Conservation (phyloP, 1,140 invertebrate species). For the Berghia stephanieae region DNA sequence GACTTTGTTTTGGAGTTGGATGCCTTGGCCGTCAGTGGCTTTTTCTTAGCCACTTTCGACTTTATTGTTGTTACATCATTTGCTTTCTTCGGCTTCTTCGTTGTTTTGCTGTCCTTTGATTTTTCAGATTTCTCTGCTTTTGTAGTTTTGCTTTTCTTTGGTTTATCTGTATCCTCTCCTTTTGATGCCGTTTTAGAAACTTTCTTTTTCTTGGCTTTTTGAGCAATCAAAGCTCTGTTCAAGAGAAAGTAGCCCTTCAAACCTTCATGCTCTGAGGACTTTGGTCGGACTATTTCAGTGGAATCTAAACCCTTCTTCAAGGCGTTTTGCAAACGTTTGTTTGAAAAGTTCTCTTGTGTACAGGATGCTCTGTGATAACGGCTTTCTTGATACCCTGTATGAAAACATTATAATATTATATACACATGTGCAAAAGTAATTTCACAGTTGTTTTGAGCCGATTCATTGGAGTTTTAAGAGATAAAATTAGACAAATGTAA, state of each 20-base stretch:
- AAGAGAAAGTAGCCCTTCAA: conserved; percentile 8
- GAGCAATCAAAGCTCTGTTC: neutral
- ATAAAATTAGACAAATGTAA: too few relatives aligned
- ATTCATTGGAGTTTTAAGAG: too few relatives aligned
- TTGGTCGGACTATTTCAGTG: conserved; percentile 4
- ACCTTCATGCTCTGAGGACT: neutral
- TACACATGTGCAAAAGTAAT: too few relatives aligned
- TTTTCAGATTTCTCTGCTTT: neutral
- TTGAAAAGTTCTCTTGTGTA: conserved; percentile 16
- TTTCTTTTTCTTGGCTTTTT: too few relatives aligned
- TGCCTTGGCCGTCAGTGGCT: too few relatives aligned
- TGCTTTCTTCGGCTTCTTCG: neutral
- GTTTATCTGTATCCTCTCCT: too few relatives aligned
- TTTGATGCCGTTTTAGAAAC: too few relatives aligned
- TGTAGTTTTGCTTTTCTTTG: neutral
- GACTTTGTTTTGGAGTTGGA: neutral
- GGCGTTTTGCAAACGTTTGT: conserved; percentile 1
- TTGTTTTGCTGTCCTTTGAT: neutral
- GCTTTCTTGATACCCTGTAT: conserved; percentile 6
- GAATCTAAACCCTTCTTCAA: neutral
- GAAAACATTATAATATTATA: too few relatives aligned
- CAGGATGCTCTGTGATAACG: neutral
- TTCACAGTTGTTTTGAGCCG: too few relatives aligned
- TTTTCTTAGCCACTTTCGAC: neutral
- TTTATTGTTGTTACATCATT: neutral